phyloP scores from a whole-genome alignment of 2,888 invertebrate genomes.

The Rhamphomyia laevipes region DNA sequence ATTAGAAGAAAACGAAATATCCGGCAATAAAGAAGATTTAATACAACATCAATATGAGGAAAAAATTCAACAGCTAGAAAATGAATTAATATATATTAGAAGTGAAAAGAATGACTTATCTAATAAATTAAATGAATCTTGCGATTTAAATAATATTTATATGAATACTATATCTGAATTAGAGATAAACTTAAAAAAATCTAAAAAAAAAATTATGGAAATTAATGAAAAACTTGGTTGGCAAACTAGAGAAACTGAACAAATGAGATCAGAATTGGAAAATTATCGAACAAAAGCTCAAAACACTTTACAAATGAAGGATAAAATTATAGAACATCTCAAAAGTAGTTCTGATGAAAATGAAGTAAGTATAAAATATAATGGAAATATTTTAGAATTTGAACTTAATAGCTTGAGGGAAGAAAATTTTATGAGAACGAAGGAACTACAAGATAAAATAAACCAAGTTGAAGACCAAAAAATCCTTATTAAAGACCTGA shows the following conservation, averaged over 20 bases:
- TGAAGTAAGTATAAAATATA: constrained; percentile 16
- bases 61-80: constrained; percentile 24
- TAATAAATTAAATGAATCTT: constrained; percentile 20
- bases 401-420: constrained; percentile 48
- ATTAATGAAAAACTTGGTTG: constrained; percentile 40
- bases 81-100: constrained; percentile 17
- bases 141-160: constrained; percentile 22
- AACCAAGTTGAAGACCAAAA: constrained; percentile 8
- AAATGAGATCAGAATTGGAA: constrained; percentile 47
- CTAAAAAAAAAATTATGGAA: constrained; percentile 38
- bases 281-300: constrained; percentile 71
- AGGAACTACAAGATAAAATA: neutral
- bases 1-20: constrained; percentile 20
- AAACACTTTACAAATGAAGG: constrained; percentile 63
- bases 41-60: constrained; percentile 22
- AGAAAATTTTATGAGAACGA: constrained; percentile 18
- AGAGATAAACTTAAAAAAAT: constrained; percentile 34
- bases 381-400: constrained; percentile 37
- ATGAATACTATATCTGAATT: constrained; percentile 32
- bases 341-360: constrained; percentile 26
- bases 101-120: constrained; percentile 25
- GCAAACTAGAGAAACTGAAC: constrained; percentile 38
- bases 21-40: constrained; percentile 22
- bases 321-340: constrained; percentile 54
- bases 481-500: constrained; percentile 8